Conservation (phyloP, 2,113 vertebrate genomes). For the Cricetomys ansorgei region DNA sequence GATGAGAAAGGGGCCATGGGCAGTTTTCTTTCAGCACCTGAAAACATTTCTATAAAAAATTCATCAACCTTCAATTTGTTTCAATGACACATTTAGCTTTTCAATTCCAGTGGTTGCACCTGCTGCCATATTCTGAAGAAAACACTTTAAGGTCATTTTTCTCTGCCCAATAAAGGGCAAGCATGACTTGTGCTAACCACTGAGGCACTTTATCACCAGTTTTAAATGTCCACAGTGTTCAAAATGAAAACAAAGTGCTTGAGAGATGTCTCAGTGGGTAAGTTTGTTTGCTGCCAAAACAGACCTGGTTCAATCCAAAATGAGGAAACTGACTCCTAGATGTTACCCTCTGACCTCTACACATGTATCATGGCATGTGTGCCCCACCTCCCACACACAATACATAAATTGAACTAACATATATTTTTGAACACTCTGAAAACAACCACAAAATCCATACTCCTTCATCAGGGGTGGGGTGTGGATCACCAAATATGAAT, state of each 20-base stretch:
- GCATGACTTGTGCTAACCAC: background rate
- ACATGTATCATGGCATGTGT: background rate
- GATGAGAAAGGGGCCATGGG: slow-evolving; percentile 62
- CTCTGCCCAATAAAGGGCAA: slow-evolving; percentile 10
- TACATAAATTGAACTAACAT: background rate
- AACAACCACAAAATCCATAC: background rate
- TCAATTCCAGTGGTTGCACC: slow-evolving; percentile 58
- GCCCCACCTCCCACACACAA: background rate
- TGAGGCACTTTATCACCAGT: background rate
- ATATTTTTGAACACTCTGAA: background rate
- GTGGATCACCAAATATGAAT: background rate
- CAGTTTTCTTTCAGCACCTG: slow-evolving; percentile 65
- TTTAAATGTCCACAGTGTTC: slow-evolving; percentile 27
- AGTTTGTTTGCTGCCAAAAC: background rate
- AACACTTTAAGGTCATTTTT: slow-evolving; percentile 53
- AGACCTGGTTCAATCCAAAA: background rate
- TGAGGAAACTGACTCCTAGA: background rate
- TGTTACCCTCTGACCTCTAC: background rate
- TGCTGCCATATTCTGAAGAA: background rate
- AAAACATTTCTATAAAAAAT: slow-evolving; percentile 75
- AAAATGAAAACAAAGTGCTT: background rate
- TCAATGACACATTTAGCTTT: slow-evolving; percentile 65
- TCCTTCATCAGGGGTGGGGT: background rate
- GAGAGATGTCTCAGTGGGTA: background rate
- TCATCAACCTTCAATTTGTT: slow-evolving; percentile 72